phyloP scores from a whole-genome alignment of 2,888 invertebrate genomes.

The Chloromyia formosa region DNA sequence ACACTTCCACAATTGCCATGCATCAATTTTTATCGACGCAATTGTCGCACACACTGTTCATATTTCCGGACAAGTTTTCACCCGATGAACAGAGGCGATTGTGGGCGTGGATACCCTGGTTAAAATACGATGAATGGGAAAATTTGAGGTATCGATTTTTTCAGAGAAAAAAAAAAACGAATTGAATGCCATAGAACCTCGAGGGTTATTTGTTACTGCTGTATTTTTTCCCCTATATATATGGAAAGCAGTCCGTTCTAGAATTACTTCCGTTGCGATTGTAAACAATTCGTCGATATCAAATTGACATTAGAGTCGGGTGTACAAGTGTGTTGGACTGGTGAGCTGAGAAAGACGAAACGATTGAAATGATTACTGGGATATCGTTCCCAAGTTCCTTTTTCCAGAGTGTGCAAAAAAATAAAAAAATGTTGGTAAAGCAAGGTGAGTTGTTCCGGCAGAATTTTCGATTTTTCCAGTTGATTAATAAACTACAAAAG shows the following conservation, averaged over 20 bases:
- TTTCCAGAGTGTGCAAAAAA: not conserved
- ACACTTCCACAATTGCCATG: no score
- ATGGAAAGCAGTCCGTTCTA: slow-evolving; percentile 20
- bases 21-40: not conserved
- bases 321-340: not conserved
- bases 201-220: slow-evolving; percentile 1
- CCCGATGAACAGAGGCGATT: not conserved
- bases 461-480: slow-evolving; percentile 36
- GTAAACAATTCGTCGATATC: slow-evolving; percentile 19
- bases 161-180: not conserved
- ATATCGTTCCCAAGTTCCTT: not conserved
- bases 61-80: not conserved
- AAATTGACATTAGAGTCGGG: not conserved
- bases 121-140: slow-evolving; percentile 15
- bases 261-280: slow-evolving; percentile 36
- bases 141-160: slow-evolving; percentile 39
- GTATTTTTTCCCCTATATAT: not conserved
- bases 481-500: slow-evolving; percentile 37
- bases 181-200: not conserved
- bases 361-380: not conserved
- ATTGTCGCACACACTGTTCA: not conserved
- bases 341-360: not conserved
- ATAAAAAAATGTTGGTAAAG: not conserved
- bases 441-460: slow-evolving; percentile 5
- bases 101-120: slow-evolving; percentile 19